Percentiles rank a stretch among this genome's conserved stretches.
Conservation (phyloP, 1,140 invertebrate species). For the Rhagoletis pomonella region DNA sequence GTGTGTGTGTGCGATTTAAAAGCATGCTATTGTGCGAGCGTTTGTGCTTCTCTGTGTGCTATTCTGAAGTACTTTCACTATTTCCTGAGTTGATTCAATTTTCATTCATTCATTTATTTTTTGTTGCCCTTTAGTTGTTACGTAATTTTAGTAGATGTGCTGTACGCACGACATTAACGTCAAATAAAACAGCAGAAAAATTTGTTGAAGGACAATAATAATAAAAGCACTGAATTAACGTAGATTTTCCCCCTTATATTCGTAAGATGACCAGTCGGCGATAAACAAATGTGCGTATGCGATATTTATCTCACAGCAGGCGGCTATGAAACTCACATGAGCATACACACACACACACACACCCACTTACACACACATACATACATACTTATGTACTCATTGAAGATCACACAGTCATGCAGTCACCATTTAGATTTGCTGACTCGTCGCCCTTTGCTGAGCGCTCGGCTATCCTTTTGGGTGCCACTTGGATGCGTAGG, state of each 20-base stretch:
- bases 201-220: conserved; percentile 27
- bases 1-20: background rate
- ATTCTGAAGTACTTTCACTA: background rate
- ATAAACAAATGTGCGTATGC: conserved; percentile 36
- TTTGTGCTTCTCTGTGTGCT: background rate
- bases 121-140: background rate
- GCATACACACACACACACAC: background rate
- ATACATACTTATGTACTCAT: background rate
- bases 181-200: conserved; percentile 39
- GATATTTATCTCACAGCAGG: conserved; percentile 56
- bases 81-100: background rate
- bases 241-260: too few species aligned
- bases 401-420: conserved; percentile 5
- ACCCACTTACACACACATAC: background rate
- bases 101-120: background rate
- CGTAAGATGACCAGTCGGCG: conserved; percentile 18
- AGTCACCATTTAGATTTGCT: background rate
- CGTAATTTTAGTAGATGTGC: conserved; percentile 54
- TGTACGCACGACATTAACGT: conserved; percentile 52
- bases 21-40: background rate
- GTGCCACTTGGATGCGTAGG: conserved; percentile 4
- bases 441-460: conserved; percentile 4
- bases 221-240: background rate
- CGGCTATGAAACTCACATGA: background rate
- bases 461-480: conserved; percentile 16